Base-by-base conservation (phyloP, 2,888 invertebrate species). In the Diploptera punctata region DNA sequence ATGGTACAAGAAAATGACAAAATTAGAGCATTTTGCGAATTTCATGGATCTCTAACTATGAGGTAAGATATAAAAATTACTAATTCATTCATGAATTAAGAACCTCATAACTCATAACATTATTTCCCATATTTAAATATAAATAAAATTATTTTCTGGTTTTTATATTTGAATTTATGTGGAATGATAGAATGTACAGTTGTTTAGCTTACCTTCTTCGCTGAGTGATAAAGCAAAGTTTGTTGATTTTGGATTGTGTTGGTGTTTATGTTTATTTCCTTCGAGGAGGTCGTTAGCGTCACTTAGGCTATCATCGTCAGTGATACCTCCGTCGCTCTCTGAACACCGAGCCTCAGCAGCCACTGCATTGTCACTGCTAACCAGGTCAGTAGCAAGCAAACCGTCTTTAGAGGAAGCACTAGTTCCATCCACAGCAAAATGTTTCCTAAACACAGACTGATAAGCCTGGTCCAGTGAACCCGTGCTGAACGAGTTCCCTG, bases 321-420 rank as follows among this genome's bases (percentile, higher is more conserved):
- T 47, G 7, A 44, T 24, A 31, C 29, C 29, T n/a, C 47, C 47
- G 3, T 65, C 65, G n/a, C 47, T 47, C 1, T 43, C 43, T n/a
- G 65, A 65, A 26, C 65, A 44, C 7, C 29, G 47, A 65, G 44
- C 18, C n/a, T 47, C 47, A 3, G 47, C 13, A 5, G 29, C 31
- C 10, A 47, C n/a, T 4, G 18, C n/a, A n/a, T 29, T n/a, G 13
- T 57, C 52, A 24, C 24, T 24, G 24, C 19, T 31, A 16, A 43
- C 31, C 57, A 54, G 18, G 26, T 52, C 71, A 43, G 86, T 84
- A 75, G 87, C 89, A 83, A 91, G 84, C 16, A 91, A 83, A 77
- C 89, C 87, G 81, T 91, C 91, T 83, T 91, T 91, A 16, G 91
- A 91, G 78, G 89, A 90, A 29, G 90, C 90, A 80, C 90, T 91